These are phyloP conservation scores for Ypsolopha scabrella DNA, from an alignment of 2,888 invertebrate genomes.

Conservation along the genomic window DNA sequence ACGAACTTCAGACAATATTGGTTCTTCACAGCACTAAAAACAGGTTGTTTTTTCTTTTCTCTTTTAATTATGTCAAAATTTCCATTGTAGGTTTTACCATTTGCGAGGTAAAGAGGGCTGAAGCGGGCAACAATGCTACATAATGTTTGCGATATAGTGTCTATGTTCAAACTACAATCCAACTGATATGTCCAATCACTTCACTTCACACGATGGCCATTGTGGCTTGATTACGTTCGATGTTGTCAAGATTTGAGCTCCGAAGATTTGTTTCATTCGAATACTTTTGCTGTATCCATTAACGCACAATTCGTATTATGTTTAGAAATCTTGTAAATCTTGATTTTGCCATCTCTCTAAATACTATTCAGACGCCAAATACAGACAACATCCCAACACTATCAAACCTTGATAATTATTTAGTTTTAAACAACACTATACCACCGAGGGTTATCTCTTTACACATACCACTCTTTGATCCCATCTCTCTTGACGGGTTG, in stretches of 20 bases:
- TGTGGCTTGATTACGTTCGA: neutral
- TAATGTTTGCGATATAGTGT: neutral
- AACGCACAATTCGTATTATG: neutral
- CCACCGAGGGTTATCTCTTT: slow-evolving; percentile 28
- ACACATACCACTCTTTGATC: slow-evolving; percentile 98
- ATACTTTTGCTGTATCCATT: neutral
- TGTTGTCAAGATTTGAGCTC: neutral
- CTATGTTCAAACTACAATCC: neutral
- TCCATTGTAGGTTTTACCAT: neutral
- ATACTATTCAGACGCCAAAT: neutral
- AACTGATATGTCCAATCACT: slow-evolving; percentile 1
- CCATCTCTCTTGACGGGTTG: slow-evolving; percentile 83
- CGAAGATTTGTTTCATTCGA: neutral
- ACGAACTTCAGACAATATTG: no score
- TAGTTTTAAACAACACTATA: neutral
- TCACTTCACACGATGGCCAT: neutral
- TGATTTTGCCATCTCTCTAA: neutral
- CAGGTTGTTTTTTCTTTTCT: no score
- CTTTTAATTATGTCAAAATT: no score
- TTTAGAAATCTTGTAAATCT: neutral
- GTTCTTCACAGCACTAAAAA: no score
- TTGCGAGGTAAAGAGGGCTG: slow-evolving; percentile 6
- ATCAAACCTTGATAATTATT: neutral
- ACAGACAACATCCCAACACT: no score
- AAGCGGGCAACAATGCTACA: slow-evolving; percentile 4